Conservation (phyloP, 2,888 invertebrate genomes). For the Zonitis immaculata region DNA sequence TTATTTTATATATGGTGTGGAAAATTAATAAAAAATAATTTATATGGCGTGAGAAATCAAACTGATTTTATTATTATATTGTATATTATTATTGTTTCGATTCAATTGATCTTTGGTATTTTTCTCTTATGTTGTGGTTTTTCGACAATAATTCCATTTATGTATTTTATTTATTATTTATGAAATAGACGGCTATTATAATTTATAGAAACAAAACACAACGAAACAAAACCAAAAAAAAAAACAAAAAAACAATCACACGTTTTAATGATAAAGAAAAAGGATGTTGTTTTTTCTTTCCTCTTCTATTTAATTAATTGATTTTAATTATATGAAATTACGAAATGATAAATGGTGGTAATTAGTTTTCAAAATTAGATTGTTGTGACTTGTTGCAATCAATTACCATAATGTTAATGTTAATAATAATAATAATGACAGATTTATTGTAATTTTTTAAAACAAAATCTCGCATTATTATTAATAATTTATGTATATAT, state of each 20-base stretch:
- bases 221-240: too few relatives aligned
- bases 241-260: too few relatives aligned
- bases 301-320: neutral
- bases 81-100: too few relatives aligned
- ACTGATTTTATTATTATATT: neutral
- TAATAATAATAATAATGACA: neutral
- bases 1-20: neutral
- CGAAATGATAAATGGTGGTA: neutral
- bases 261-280: too few relatives aligned
- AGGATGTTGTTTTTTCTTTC: too few relatives aligned
- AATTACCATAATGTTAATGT: neutral
- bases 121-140: neutral
- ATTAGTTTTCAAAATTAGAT: neutral
- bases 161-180: neutral
- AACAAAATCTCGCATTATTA: too few relatives aligned
- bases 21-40: neutral
- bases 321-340: neutral
- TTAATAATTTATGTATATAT: too few relatives aligned
- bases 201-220: too few relatives aligned
- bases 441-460: too few relatives aligned
- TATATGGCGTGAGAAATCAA: neutral
- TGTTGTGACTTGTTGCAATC: neutral
- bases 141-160: neutral
- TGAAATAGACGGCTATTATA: neutral
- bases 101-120: neutral